Conservation (phyloP, 1,140 invertebrate genomes). For the Aphelenchoides besseyi region DNA sequence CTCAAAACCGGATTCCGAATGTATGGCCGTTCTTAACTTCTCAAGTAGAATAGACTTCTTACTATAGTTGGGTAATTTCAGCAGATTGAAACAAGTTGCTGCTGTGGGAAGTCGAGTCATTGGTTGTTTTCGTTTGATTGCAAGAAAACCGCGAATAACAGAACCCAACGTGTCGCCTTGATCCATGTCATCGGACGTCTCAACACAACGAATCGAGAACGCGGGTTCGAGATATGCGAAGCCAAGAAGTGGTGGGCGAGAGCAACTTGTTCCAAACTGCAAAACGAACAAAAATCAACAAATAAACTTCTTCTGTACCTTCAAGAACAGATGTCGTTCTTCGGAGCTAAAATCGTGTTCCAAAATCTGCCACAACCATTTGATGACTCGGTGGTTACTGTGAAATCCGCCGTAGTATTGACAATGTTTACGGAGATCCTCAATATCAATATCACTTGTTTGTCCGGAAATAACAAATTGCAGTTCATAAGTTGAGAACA, state of each 20-base stretch:
- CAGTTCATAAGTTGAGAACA: slow-evolving; percentile 94
- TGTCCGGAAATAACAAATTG: slow-evolving; percentile 67
- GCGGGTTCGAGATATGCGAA: slow-evolving; percentile 95
- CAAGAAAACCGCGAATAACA: slow-evolving; percentile 94
- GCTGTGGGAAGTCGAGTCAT: slow-evolving; percentile 91
- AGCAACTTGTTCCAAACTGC: slow-evolving; percentile 97
- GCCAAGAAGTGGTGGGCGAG: slow-evolving; percentile 90
- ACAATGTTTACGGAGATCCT: slow-evolving; percentile 47
- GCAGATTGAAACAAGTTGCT: slow-evolving; percentile 96
- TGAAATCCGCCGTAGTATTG: slow-evolving; percentile 96
- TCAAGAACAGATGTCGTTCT: slow-evolving; percentile 87
- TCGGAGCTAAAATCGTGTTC: slow-evolving; percentile 88
- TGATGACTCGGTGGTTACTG: slow-evolving; percentile 91
- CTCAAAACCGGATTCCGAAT: slow-evolving; percentile 96
- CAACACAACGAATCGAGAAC: slow-evolving; percentile 97
- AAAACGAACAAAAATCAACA: too few species aligned
- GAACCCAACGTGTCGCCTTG: slow-evolving; percentile 91
- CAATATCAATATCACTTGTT: slow-evolving; percentile 58
- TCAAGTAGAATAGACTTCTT: slow-evolving; percentile 88
- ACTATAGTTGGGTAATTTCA: slow-evolving; percentile 94
- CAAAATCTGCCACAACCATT: slow-evolving; percentile 97
- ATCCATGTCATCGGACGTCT: slow-evolving; percentile 96
- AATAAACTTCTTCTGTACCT: slow-evolving; percentile 64
- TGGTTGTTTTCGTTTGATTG: slow-evolving; percentile 79
- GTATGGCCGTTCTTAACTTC: slow-evolving; percentile 92